Evolutionary conservation across 2,888 invertebrate genomes (phyloP).

Genomic region (Lasioglossum marginatum): DNA sequence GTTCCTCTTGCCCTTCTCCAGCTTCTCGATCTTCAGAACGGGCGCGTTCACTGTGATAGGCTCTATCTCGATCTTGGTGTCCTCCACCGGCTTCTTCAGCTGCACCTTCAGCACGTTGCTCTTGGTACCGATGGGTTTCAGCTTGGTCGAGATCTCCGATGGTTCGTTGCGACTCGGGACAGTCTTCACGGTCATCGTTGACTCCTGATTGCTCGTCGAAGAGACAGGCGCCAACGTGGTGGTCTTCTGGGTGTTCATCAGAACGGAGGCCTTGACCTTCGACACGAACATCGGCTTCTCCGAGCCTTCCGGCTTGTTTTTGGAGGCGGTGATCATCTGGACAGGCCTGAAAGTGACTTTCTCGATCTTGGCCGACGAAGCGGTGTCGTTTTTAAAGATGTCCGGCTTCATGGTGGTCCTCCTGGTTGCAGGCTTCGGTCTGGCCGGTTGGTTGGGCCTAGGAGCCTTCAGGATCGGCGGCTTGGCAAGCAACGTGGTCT

Average conservation of each 20-base stretch:
- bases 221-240: constrained; percentile 82
- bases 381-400: constrained; percentile 58
- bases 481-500: constrained; percentile 48
- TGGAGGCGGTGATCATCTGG: constrained; percentile 73
- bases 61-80: constrained; percentile 77
- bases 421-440: constrained; percentile 56
- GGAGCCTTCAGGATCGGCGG: constrained; percentile 23
- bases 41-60: constrained; percentile 77
- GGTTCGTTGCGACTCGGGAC: constrained; percentile 46
- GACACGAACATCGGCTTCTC: constrained; percentile 83
- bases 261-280: constrained; percentile 88
- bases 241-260: constrained; percentile 86
- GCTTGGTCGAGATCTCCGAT: constrained; percentile 57
- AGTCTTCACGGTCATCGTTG: constrained; percentile 22
- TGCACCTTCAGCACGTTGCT: constrained; percentile 78
- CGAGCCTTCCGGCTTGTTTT: constrained; percentile 65
- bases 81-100: constrained; percentile 76
- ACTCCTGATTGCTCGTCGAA: constrained; percentile 59
- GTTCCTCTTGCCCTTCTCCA: constrained; percentile 74
- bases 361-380: constrained; percentile 78
- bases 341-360: constrained; percentile 81
- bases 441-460: constrained; percentile 45
- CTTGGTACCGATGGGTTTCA: constrained; percentile 71
- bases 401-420: constrained; percentile 65
- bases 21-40: constrained; percentile 76